These are phyloP conservation scores for Drosophila kambysellisi DNA, from an alignment of 2,888 invertebrate species.

Conservation along the genomic window DNA sequence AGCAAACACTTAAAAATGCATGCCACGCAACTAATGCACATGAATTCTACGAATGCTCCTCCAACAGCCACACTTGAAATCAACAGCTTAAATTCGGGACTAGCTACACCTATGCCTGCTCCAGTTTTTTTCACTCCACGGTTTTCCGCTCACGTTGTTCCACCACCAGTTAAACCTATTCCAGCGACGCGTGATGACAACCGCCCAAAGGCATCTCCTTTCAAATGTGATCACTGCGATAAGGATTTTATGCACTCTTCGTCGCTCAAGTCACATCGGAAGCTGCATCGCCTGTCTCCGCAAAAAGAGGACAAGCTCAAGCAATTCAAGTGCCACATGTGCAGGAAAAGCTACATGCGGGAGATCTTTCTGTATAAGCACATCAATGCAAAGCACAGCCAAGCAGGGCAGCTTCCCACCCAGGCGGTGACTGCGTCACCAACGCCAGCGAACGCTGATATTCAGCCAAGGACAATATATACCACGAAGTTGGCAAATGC, in stretches of 20 bases:
- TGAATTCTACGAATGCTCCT: neutral
- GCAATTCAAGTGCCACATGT: slow-evolving; percentile 28
- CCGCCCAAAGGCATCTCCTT: too few species aligned
- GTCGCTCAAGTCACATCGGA: neutral
- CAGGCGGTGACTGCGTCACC: neutral
- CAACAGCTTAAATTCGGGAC: neutral
- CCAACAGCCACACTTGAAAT: too few species aligned
- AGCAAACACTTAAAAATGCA: slow-evolving; percentile 42
- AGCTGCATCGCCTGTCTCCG: neutral
- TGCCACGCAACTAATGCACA: neutral
- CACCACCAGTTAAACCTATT: neutral
- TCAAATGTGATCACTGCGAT: neutral
- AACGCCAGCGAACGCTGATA: neutral
- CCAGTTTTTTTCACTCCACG: neutral
- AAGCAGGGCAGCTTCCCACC: neutral
- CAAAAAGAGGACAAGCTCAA: neutral
- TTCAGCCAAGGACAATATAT: slow-evolving; percentile 8
- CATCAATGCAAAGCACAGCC: slow-evolving; percentile 30
- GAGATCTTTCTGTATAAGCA: slow-evolving; percentile 27
- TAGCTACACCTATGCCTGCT: neutral
- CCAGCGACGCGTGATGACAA: neutral
- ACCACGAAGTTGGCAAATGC: slow-evolving; percentile 45
- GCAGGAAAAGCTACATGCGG: slow-evolving; percentile 42
- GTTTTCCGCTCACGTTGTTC: neutral
- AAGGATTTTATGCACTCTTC: neutral